Base-by-base conservation (phyloP, 2,888 invertebrate species). In the Brachyptera risi region DNA sequence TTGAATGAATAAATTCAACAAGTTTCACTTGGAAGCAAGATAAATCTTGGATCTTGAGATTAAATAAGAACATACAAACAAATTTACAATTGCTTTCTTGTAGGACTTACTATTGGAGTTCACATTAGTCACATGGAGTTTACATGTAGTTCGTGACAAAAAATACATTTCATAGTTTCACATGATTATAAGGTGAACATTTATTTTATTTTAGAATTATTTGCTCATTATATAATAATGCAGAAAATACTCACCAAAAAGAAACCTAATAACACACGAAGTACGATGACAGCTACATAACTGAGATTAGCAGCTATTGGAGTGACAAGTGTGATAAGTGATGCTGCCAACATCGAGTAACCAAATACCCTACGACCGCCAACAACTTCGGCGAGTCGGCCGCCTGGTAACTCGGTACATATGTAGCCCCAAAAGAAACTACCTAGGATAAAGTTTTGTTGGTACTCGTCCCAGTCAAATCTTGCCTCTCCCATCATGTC, bases 391-490 rank as follows among this genome's bases (percentile, higher is more conserved):
- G 93, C 90, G 68, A 94, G 78, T 67, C 90, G 82, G 58, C 94
- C 94, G 19, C 93, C 94, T 1, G 93, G 94, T 65, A 94, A 76
- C 75, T 94, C 94, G 65, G 93, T 93, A 63, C 92, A 80, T 49
- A 94, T 85, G 75, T 95, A 94, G 11, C 94, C 94, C 88, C 92
- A 94, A 80, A 91, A 95, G 81, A 95, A 95, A 69, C 88, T 86
- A 40, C 92, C 92, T 24, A 92, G 79, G 44, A 94, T 83, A 63
- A 87, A 80, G 70, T 93, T 93, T 72, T 88, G 88, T 70, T 89
- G 83, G 68, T 87, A 83, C 61, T 85, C 83, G 72, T 88, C 83
- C 93, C 93, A 94, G 21, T 82, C 73, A 76, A 89, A 93, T 65
- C 83, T 81, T 4, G 71, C 69, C 57, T 70, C 69, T 3, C 61